Conservation (phyloP, 2,797 vertebrate species). For the Melopsittacus undulatus region DNA sequence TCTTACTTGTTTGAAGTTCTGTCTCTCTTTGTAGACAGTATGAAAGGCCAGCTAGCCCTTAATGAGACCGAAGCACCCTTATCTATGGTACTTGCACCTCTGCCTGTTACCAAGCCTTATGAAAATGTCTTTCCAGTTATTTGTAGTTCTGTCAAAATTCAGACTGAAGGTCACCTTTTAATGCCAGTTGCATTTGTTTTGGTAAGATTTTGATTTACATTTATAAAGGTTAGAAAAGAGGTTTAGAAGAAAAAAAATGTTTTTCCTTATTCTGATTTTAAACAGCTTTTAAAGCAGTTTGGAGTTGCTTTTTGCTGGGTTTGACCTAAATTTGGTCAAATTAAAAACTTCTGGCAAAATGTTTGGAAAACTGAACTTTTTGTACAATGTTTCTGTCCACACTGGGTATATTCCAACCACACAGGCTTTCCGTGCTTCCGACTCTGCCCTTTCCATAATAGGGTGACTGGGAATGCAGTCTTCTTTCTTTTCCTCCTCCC, state of each 20-base stretch:
- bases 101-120: not conserved
- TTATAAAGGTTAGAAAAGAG: not conserved
- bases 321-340: not conserved
- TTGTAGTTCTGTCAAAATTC: not conserved
- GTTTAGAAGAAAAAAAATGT: not conserved
- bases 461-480: not conserved
- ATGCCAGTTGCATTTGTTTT: not conserved
- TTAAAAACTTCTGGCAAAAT: not conserved
- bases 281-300: not conserved
- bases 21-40: not conserved
- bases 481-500: not conserved
- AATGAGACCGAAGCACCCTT: not conserved
- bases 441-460: not conserved
- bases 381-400: not conserved
- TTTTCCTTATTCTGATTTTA: not conserved
- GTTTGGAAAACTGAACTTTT: not conserved
- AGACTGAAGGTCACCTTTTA: not conserved
- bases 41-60: not conserved
- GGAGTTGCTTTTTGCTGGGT: not conserved
- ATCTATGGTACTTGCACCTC: not conserved
- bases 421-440: not conserved
- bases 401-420: not conserved
- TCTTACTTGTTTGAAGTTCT: not conserved
- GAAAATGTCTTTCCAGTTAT: not conserved
- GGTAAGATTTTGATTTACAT: not conserved